A percentile compares a stretch with the other conserved stretches of the same genome.
Conservation (phyloP, 2,113 vertebrate species). For the Pardalotus punctatus region DNA sequence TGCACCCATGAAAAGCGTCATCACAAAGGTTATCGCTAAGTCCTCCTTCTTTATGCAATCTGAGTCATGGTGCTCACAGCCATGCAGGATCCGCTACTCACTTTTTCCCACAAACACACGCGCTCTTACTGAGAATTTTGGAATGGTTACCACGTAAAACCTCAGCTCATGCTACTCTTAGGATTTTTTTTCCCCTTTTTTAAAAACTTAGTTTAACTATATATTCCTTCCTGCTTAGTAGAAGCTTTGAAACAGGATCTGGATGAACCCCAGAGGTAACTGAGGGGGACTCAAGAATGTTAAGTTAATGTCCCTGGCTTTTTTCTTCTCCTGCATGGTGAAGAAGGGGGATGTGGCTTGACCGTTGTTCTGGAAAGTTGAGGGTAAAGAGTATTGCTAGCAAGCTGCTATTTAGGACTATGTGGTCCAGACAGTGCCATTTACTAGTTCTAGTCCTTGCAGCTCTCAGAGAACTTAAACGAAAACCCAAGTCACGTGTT, state of each 20-base stretch:
- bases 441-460: not conserved
- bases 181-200: not conserved
- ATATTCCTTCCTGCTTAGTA: not conserved
- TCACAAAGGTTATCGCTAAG: conserved; percentile 8
- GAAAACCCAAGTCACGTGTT: not conserved
- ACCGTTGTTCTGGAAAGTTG: conserved; percentile 41
- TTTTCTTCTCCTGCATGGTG: not conserved
- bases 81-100: not conserved
- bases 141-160: not conserved
- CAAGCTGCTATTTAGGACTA: conserved; percentile 6
- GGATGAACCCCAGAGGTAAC: not conserved
- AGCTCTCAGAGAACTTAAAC: not conserved
- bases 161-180: not conserved
- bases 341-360: conserved; percentile 28
- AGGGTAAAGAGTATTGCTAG: not conserved
- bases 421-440: conserved; percentile 1
- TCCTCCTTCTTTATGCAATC: not conserved
- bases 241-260: not conserved
- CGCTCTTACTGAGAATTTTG: conserved; percentile 27
- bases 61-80: conserved; percentile 10
- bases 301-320: not conserved
- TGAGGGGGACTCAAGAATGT: not conserved
- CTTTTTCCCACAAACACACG: conserved; percentile 21
- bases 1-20: not conserved
- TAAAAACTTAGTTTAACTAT: not conserved